Conservation (phyloP, 2,113 vertebrate species). For the Chamaetylas fuelleborni region DNA sequence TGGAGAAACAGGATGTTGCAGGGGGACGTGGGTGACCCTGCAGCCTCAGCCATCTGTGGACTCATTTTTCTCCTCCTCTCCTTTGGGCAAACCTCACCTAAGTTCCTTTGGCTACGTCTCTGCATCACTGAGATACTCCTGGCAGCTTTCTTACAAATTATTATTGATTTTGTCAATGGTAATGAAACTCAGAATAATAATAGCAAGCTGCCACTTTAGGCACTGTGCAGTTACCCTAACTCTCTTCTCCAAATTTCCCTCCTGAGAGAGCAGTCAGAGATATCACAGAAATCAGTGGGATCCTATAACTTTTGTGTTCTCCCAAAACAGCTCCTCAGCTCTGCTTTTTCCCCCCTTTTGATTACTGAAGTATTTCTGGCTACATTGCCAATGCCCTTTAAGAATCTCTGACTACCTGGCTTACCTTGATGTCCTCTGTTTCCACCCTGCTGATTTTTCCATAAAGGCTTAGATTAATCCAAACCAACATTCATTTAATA, state of each 20-base stretch:
- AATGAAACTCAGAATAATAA: background rate
- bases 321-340: background rate
- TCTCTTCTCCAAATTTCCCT: background rate
- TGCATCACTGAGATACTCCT: background rate
- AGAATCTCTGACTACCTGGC: background rate
- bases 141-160: background rate
- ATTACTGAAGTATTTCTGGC: background rate
- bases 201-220: background rate
- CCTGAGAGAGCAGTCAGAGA: background rate
- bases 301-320: background rate
- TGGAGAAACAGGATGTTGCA: background rate
- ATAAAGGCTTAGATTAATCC: background rate
- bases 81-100: background rate
- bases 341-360: accelerated
- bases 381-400: background rate
- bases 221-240: background rate
- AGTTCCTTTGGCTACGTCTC: accelerated
- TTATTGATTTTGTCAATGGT: background rate
- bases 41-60: accelerated
- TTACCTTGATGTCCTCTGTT: background rate
- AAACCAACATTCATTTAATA: background rate
- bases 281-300: background rate
- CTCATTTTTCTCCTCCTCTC: background rate
- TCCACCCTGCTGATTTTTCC: background rate
- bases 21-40: accelerated